phyloP scores from a whole-genome alignment of 2,113 vertebrate species.

The Prochilodus magdalenae region DNA sequence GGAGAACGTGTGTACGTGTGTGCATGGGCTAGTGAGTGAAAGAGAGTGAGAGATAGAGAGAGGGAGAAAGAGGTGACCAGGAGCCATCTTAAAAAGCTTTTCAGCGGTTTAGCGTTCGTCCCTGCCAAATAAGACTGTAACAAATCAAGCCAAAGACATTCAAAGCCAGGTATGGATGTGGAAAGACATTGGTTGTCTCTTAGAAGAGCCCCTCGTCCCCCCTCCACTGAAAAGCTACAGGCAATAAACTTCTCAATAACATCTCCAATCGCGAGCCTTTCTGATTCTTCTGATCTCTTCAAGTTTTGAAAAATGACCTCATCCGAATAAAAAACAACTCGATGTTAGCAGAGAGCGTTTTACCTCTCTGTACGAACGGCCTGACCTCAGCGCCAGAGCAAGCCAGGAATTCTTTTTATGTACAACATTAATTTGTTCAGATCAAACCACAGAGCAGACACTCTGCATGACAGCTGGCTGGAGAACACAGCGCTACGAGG shows the following conservation, averaged over 20 bases:
- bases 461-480: constrained; percentile 50
- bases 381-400: constrained; percentile 44
- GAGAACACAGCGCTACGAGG: constrained; percentile 31
- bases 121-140: constrained; percentile 8
- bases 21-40: background rate
- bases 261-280: constrained; percentile 13
- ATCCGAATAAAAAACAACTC: constrained; percentile 46
- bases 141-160: background rate
- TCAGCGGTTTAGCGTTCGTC: constrained; percentile 17
- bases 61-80: constrained; percentile 11
- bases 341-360: constrained; percentile 24
- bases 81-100: constrained; percentile 37
- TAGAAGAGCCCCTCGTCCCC: background rate
- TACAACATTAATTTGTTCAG: constrained; percentile 51
- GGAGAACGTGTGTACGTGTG: background rate
- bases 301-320: constrained; percentile 44
- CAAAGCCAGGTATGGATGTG: background rate
- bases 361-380: constrained; percentile 31
- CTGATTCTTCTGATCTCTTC: constrained; percentile 12
- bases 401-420: constrained; percentile 42
- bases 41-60: background rate
- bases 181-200: background rate
- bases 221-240: background rate
- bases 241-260: constrained; percentile 5
- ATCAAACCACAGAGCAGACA: constrained; percentile 50